phyloP scores from a whole-genome alignment of 2,113 vertebrate species.

The Charina bottae region DNA sequence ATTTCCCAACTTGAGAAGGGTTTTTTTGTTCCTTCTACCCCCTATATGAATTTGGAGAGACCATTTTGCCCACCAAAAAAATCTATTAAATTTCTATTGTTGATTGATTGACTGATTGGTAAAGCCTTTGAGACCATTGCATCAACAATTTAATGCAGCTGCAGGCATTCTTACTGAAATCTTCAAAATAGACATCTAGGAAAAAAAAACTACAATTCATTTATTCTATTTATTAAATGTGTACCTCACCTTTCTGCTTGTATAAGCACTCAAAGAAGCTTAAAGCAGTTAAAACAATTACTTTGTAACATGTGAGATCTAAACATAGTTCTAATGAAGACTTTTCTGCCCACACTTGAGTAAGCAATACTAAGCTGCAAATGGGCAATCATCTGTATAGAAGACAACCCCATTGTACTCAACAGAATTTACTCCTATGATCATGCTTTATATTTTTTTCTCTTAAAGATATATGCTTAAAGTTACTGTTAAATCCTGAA shows the following conservation, averaged over 20 bases:
- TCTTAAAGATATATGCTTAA: background rate
- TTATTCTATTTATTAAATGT: background rate
- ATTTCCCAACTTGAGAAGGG: background rate
- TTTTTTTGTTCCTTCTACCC: background rate
- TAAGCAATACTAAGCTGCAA: background rate
- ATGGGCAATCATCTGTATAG: background rate
- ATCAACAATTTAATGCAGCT: background rate
- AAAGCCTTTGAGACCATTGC: background rate
- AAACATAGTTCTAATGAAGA: slow-evolving; percentile 15
- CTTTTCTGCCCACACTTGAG: slow-evolving; percentile 27
- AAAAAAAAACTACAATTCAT: slow-evolving; percentile 1
- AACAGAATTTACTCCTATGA: background rate
- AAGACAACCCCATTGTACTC: background rate
- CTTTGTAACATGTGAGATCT: background rate
- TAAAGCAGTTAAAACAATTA: background rate
- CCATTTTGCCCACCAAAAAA: background rate
- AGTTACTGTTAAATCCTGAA: background rate
- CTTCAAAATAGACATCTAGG: slow-evolving; percentile 37
- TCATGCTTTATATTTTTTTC: background rate
- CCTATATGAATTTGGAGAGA: background rate
- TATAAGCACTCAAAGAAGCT: background rate
- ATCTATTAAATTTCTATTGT: background rate
- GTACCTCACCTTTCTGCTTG: background rate
- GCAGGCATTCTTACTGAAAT: background rate
- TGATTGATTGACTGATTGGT: background rate